Conservation (phyloP, 2,113 vertebrate species). For the Megalops atlanticus region DNA sequence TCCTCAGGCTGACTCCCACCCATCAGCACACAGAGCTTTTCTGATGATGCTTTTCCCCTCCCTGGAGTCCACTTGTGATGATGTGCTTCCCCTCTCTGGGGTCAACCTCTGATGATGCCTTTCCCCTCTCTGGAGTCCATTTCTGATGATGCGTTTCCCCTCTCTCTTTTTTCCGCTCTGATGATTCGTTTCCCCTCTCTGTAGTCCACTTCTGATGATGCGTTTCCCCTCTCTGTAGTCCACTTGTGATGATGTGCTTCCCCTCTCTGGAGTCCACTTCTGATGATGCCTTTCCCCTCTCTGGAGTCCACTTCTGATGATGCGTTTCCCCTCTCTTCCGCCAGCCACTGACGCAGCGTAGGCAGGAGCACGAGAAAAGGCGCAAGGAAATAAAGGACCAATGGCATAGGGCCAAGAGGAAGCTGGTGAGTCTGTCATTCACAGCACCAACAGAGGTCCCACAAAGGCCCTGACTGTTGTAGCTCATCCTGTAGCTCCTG, state of each 20-base stretch:
- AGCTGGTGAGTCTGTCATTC: constrained; percentile 77
- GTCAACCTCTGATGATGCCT: neutral
- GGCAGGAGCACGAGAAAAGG: constrained; percentile 87
- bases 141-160: neutral
- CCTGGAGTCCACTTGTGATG: neutral
- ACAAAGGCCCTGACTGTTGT: too few relatives aligned
- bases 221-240: neutral
- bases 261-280: neutral
- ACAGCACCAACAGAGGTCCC: neutral
- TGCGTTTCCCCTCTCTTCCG: neutral
- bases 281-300: neutral
- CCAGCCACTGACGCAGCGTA: constrained; percentile 81
- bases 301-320: neutral
- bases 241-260: neutral
- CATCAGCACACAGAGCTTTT: too few relatives aligned
- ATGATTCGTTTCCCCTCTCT: too few relatives aligned
- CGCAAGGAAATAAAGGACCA: constrained; percentile 94
- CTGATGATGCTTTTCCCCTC: too few relatives aligned
- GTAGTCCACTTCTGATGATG: neutral
- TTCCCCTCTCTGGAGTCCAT: neutral
- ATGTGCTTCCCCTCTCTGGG: neutral
- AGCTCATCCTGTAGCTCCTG: too few relatives aligned
- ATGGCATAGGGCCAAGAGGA: constrained; percentile 90
- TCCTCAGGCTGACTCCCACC: too few relatives aligned
- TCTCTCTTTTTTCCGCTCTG: too few relatives aligned